phyloP scores from a whole-genome alignment of 2,888 invertebrate species.

The Drosophila pegasa region DNA sequence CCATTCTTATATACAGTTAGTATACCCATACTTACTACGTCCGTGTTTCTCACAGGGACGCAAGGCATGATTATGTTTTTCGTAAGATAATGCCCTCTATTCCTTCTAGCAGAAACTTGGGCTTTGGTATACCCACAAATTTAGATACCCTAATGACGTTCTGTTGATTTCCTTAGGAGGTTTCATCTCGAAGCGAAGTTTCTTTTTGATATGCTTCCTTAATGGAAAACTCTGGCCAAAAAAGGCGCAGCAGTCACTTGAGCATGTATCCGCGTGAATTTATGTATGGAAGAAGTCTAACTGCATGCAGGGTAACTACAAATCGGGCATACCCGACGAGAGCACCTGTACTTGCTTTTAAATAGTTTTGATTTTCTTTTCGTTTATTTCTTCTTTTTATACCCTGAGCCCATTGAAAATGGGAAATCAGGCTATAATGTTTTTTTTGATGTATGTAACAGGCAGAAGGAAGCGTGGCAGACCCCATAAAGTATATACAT shows the following conservation, averaged over 20 bases:
- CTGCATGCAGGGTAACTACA: neutral
- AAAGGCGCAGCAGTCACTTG: neutral
- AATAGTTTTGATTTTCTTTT: conserved; percentile 15
- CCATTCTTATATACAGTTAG: no score
- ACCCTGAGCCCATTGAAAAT: no score
- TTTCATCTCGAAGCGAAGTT: neutral
- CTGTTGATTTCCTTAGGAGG: neutral
- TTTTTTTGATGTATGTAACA: no score
- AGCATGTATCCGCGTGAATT: neutral
- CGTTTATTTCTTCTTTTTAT: neutral
- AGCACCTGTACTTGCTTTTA: neutral
- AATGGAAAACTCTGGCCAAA: no score
- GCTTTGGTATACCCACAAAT: neutral
- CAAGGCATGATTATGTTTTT: no score
- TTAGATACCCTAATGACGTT: neutral
- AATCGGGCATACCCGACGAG: neutral
- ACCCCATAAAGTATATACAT: no score
- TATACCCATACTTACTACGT: no score
- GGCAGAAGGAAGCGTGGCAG: no score
- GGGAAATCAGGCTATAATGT: no score
- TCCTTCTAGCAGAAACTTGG: neutral
- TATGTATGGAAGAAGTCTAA: no score
- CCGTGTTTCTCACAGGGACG: neutral
- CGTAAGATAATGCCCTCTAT: neutral
- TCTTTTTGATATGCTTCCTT: neutral